phyloP scores from a whole-genome alignment of 2,888 invertebrate genomes.

The Deladenus siricidicola region DNA sequence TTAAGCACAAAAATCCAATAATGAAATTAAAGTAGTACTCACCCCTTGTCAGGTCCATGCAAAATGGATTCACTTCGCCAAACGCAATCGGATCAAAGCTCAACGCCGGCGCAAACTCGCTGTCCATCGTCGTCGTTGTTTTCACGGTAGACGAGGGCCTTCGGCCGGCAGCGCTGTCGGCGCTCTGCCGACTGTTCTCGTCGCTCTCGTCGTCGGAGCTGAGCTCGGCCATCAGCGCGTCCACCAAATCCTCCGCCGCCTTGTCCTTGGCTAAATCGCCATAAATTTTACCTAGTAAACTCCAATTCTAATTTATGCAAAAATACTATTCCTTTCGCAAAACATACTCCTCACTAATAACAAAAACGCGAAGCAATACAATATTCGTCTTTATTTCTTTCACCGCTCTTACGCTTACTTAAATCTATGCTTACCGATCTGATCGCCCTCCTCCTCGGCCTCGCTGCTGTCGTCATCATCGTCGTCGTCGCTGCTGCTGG shows the following conservation, averaged over 20 bases:
- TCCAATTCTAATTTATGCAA: no score
- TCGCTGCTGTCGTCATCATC: slow-evolving; percentile 10
- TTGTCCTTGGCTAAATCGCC: background rate
- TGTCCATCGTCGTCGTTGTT: no score
- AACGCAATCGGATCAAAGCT: slow-evolving; percentile 15
- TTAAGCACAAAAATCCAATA: background rate
- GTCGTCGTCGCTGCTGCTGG: slow-evolving; percentile 4
- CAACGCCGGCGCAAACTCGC: background rate
- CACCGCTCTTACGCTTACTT: no score
- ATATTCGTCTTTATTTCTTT: slow-evolving; percentile 6
- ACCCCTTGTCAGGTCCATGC: slow-evolving; percentile 62
- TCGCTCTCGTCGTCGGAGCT: slow-evolving; percentile 15
- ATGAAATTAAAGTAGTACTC: slow-evolving; percentile 35
- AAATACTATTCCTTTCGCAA: background rate
- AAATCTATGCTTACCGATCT: background rate
- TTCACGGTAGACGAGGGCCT: background rate
- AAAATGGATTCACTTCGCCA: slow-evolving; percentile 86
- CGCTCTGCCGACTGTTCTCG: background rate
- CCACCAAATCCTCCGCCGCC: background rate
- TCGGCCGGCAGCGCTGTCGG: background rate
- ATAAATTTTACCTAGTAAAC: no score
- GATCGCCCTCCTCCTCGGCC: slow-evolving; percentile 4
- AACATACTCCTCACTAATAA: background rate
- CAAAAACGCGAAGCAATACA: background rate
- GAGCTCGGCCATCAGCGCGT: slow-evolving; percentile 18